Conservation (phyloP, 2,113 vertebrate species). For the Oncorhynchus masou region DNA sequence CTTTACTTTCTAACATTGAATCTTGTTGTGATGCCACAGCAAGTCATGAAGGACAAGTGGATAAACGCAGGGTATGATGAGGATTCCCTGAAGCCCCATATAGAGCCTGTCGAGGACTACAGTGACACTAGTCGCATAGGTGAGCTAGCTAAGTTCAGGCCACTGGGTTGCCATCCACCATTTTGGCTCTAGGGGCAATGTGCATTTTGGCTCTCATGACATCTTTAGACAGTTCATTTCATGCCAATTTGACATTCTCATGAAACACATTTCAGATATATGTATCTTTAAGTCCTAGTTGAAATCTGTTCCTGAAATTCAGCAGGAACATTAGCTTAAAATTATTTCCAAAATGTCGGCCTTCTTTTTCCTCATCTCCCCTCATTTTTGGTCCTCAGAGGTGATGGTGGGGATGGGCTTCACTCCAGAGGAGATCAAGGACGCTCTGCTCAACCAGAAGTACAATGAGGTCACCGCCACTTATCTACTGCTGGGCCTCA, state of each 20-base stretch:
- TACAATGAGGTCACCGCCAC: conserved; percentile 94
- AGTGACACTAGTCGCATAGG: conserved; percentile 69
- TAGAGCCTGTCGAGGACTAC: conserved; percentile 75
- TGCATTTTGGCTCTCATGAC: not conserved
- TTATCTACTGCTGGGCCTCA: conserved; percentile 88
- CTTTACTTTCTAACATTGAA: not conserved
- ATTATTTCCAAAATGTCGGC: too few species aligned
- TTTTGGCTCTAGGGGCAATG: not conserved
- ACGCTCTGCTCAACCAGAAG: conserved; percentile 87
- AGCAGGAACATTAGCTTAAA: too few species aligned
- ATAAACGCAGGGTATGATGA: conserved; percentile 89
- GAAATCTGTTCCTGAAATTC: too few species aligned
- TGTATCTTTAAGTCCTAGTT: too few species aligned
- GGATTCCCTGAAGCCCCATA: conserved; percentile 87
- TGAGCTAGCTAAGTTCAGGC: conserved; percentile 35
- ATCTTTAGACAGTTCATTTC: not conserved
- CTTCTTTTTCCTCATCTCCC: not conserved
- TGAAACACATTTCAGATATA: too few species aligned
- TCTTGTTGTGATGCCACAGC: conserved; percentile 62
- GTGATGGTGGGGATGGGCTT: conserved; percentile 97
- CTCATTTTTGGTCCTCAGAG: conserved; percentile 68
- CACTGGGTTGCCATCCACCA: not conserved
- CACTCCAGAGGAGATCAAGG: conserved; percentile 89
- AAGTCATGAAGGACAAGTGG: conserved; percentile 98
- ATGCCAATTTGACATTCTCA: too few species aligned